Base-by-base conservation (phyloP, 2,888 invertebrate genomes). In the Lasioglossum figueresi region DNA sequence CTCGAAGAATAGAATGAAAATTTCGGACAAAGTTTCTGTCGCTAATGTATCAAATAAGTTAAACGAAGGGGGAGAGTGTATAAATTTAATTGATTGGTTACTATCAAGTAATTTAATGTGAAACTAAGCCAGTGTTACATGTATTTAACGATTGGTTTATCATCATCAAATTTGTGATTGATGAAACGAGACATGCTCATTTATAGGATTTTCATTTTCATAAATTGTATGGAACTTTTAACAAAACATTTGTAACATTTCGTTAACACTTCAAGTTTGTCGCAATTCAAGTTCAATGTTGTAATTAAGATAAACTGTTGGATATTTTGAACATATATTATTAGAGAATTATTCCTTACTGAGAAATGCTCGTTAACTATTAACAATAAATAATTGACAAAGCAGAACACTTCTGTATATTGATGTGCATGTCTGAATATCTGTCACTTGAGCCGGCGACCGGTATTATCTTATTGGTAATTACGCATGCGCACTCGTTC, bases 91-190 rank as follows among this genome's bases (percentile, higher is more conserved):
- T 83, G 85, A 89, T 85, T 89, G 83, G 79, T 82, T 82, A 79
- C 82, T 79, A 87, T 85, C 78, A 89, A 88, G 76, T 82, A 81
- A 85, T 79, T 87, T 87, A 79, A 87, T 81, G 40, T n/a, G 76
- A 52, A 34, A 87, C 66, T 81, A 83, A 78, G 78, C 72, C 74
- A 63, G 34, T 70, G 31, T 63, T 56, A 52, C n/a, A 76, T 76
- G n/a, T 12, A 73, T 71, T 59, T 40, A 40, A 40, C 40, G 31
- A 66, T 45, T 71, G 66, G 31, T 77, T 66, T 40, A 66, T 72
- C 37, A n/a, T 81, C 71, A n/a, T 16, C 31, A 19, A 37, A 27
- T 70, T 40, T 34, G 63, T n/a, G 27, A 31, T 72, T 31, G 10
- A 75, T 5, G n/a, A 40, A 68, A 31, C 19, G 3, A 31, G 37